Evolutionary conservation across 2,888 invertebrate species (phyloP).

Genomic region (Flexamia atlantica): DNA sequence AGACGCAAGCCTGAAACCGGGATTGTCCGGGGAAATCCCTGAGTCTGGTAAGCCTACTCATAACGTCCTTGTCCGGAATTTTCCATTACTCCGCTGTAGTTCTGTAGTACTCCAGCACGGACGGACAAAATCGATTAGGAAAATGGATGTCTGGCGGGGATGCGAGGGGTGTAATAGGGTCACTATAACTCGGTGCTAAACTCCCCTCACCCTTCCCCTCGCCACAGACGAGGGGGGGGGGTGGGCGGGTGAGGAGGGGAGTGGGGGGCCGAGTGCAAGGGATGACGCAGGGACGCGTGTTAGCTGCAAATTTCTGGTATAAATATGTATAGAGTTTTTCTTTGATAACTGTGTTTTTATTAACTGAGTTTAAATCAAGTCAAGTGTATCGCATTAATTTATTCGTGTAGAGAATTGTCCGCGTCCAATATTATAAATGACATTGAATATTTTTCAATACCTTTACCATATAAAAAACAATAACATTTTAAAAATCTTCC

Average conservation of each 20-base stretch:
- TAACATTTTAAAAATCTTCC: no score
- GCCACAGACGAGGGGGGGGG: not conserved
- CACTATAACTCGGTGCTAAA: conserved; percentile 29
- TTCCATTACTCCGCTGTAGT: not conserved
- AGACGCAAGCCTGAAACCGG: no score
- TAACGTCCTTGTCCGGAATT: not conserved
- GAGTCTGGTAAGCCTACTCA: no score
- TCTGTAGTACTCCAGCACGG: conserved; percentile 5
- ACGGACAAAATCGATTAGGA: conserved; percentile 18
- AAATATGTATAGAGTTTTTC: no score
- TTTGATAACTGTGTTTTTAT: no score
- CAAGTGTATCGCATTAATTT: no score
- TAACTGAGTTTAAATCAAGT: no score
- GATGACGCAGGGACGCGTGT: not conserved
- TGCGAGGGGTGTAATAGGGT: conserved; percentile 9
- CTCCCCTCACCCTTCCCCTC: not conserved
- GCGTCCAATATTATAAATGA: no score
- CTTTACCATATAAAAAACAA: no score
- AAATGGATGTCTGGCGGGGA: conserved; percentile 30
- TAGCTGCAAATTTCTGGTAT: not conserved
- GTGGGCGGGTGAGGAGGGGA: not conserved
- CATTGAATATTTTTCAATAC: no score
- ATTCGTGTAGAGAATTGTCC: no score
- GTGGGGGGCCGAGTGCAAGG: not conserved
- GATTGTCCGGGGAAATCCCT: no score